Evolutionary conservation across 2,888 invertebrate genomes (phyloP), one percentile per base, ranked within the genome.

Genomic region (Drosophila neonasuta): DNA sequence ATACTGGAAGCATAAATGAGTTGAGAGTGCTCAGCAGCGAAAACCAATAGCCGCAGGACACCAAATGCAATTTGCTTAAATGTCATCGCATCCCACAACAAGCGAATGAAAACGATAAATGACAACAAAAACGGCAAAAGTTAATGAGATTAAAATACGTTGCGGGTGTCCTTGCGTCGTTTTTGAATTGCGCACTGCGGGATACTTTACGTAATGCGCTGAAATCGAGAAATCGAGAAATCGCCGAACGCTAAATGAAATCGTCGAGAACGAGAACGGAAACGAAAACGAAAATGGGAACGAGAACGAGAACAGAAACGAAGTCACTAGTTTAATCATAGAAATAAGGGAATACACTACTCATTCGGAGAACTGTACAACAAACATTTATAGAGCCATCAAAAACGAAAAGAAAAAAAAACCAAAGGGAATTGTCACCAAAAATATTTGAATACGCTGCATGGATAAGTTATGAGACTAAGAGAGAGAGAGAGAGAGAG

Each of bases 71-170:
- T 79, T 81, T 84, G 63, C 65, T 56, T 66, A 63, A 36, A 46
- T 71, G 68, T 68, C 49, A 51, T 66, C 60, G 56, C 72, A 61
- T 42, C 63, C 55, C 39, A 41, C 8, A n/a, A 66, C 68, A 82
- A 50, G n/a, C 36, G 17, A 46, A n/a, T 24, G 20, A 20, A 44
- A 50, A 56, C 67, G 67, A 51, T 45, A 63, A 69, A 60, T 52
- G 70, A 49, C 62, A 71, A 62, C 54, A 65, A 64, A 65, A 73
- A 61, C 72, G 56, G 61, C 69, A 72, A 65, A 82, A 83, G 86
- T 86, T 86, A 86, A 86, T 86, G 86, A 87, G 86, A 86, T 86
- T 87, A 86, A 86, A 86, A 86, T 75, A 67, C 88, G 32, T 88
- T 73, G 79, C 85, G 70, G 88, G 86, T 56, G 59, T 68, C 63